Evolutionary conservation across 2,888 invertebrate species (phyloP).

Genomic region (Ellobium chinense): DNA sequence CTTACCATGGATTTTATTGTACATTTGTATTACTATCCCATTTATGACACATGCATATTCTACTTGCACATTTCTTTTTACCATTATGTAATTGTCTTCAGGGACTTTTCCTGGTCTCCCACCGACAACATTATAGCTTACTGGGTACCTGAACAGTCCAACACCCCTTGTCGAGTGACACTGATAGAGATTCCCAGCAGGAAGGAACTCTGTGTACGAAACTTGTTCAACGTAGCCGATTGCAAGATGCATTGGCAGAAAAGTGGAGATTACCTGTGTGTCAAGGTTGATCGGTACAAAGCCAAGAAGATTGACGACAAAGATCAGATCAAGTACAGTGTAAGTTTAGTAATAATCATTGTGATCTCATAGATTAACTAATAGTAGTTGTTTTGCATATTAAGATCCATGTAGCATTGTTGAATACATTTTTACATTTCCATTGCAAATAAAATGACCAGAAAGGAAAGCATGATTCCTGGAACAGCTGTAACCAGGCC

Average conservation of each 20-base stretch:
- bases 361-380: too few species aligned
- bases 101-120: conserved; percentile 99
- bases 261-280: conserved; percentile 97
- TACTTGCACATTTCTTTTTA: too few species aligned
- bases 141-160: conserved; percentile 96
- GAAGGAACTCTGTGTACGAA: conserved; percentile 87
- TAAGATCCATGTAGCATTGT: too few species aligned
- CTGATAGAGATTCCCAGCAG: conserved; percentile 91
- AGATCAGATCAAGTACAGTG: conserved; percentile 92
- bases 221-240: conserved; percentile 98
- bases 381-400: too few species aligned
- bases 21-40: too few species aligned
- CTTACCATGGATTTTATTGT: too few species aligned
- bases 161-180: conserved; percentile 96
- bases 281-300: conserved; percentile 94
- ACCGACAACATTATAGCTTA: conserved; percentile 97
- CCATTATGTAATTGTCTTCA: too few species aligned
- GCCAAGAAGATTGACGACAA: conserved; percentile 92
- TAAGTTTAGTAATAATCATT: conserved; percentile 76
- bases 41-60: too few species aligned
- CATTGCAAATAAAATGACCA: too few species aligned
- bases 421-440: too few species aligned
- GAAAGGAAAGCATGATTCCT: too few species aligned
- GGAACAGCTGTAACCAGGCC: too few species aligned
- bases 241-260: conserved; percentile 99